These are phyloP conservation scores for Dasyornis broadbenti DNA, from an alignment of 2,113 vertebrate species.

Conservation along the genomic window DNA sequence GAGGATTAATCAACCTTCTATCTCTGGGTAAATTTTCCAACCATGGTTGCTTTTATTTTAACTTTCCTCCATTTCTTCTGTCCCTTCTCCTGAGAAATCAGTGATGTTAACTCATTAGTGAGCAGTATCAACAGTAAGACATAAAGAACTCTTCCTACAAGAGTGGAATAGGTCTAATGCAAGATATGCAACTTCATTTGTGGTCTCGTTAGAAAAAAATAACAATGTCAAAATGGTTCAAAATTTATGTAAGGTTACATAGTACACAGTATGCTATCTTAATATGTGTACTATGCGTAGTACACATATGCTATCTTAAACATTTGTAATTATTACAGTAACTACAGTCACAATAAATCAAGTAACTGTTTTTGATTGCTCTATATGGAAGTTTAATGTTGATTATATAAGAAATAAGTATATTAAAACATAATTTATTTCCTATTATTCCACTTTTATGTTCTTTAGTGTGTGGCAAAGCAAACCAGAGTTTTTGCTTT, in stretches of 20 bases:
- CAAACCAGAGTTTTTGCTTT: not conserved
- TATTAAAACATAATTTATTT: not conserved
- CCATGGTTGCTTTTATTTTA: not conserved
- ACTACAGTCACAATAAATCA: not conserved
- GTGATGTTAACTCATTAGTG: not conserved
- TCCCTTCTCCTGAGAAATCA: not conserved
- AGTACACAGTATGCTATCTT: no score
- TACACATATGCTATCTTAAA: not conserved
- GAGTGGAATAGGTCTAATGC: not conserved
- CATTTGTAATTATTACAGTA: not conserved
- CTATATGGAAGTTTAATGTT: not conserved
- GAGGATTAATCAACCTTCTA: not conserved
- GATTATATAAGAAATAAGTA: not conserved
- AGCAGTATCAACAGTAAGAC: not conserved
- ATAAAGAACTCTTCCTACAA: not conserved
- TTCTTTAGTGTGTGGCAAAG: not conserved
- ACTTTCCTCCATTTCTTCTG: not conserved
- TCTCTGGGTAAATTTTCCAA: not conserved
- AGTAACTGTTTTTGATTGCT: not conserved
- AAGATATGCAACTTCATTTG: not conserved
- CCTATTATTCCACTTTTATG: not conserved
- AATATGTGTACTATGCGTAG: not conserved
- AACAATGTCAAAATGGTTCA: not conserved
- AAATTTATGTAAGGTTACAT: not conserved
- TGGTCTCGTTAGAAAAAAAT: not conserved